Evolutionary conservation across 2,113 vertebrate species (phyloP).

Genomic region (Pelusios castaneus): DNA sequence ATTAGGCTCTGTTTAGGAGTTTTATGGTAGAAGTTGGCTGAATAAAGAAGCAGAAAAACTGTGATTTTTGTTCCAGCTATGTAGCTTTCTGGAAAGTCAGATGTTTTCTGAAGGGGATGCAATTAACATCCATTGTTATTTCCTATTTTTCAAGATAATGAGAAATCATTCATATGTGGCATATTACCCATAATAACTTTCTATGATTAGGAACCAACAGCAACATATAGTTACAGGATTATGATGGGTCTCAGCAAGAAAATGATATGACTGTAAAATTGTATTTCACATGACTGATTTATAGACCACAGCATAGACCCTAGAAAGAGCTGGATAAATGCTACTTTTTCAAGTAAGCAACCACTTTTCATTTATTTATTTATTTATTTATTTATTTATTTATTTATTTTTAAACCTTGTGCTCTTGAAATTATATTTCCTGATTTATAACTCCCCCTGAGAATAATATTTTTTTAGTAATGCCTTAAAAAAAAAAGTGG

Average conservation of each 20-base stretch:
- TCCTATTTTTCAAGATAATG: background rate
- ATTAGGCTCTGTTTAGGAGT: background rate
- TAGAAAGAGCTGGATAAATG: background rate
- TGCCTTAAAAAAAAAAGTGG: background rate
- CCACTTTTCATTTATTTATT: background rate
- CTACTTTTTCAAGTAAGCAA: background rate
- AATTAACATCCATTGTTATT: background rate
- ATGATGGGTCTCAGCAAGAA: background rate
- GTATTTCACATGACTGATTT: background rate
- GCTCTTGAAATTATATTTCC: background rate
- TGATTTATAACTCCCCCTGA: background rate
- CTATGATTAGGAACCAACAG: background rate
- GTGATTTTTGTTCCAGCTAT: background rate
- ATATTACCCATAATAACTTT: background rate
- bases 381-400: background rate
- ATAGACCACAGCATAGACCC: background rate
- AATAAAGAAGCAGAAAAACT: background rate
- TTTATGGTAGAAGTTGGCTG: background rate
- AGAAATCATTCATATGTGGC: background rate
- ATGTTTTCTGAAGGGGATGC: fast-evolving
- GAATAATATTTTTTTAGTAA: background rate
- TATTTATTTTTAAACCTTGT: background rate
- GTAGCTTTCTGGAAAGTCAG: background rate
- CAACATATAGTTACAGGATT: background rate
- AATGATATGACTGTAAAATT: background rate